A percentile compares a stretch with the other conserved stretches of the same genome.
Evolutionary conservation across 2,113 vertebrate species (phyloP).

Genomic region (Odobenus rosmarus): DNA sequence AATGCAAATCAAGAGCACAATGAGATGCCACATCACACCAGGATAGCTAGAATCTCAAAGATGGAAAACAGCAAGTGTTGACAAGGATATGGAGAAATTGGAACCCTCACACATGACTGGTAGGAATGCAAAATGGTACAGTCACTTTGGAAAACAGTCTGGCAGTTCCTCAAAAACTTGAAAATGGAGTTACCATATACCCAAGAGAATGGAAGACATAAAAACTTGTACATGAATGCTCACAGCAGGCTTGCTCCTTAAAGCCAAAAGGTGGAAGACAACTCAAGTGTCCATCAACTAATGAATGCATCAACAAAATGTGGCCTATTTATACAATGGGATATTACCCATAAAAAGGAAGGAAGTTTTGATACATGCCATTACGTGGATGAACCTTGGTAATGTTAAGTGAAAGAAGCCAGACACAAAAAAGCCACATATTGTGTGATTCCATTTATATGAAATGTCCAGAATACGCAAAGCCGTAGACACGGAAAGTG

Average conservation of each 20-base stretch:
- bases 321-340: neutral
- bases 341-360: neutral
- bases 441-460: neutral
- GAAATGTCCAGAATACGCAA: neutral
- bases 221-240: neutral
- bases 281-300: neutral
- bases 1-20: neutral
- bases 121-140: neutral
- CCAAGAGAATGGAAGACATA: neutral
- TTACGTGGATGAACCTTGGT: neutral
- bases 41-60: neutral
- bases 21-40: neutral
- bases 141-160: neutral
- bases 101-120: neutral
- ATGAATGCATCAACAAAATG: neutral
- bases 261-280: neutral
- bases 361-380: neutral
- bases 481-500: neutral
- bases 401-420: slow-evolving; percentile 30
- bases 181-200: neutral
- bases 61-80: neutral
- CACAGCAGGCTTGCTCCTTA: neutral
- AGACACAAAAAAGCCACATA: neutral
- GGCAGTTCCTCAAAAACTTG: neutral
- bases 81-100: neutral